Conservation (phyloP, 2,113 vertebrate species). For the Suricata suricatta region DNA sequence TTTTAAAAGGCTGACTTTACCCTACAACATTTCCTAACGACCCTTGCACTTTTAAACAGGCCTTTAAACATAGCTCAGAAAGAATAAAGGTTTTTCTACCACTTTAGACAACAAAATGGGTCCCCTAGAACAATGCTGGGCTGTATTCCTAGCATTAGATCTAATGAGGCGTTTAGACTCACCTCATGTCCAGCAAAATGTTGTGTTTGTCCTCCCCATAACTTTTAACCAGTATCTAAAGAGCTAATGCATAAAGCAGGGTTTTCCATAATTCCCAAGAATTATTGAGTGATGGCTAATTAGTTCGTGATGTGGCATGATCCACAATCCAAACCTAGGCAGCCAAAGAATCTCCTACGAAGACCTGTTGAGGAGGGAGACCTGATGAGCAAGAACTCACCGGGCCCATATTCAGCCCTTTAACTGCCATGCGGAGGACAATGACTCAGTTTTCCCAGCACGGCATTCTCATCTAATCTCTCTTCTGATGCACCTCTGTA, state of each 20-base stretch:
- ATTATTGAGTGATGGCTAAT: background rate
- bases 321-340: background rate
- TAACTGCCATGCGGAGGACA: background rate
- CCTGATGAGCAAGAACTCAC: background rate
- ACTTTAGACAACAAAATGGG: background rate
- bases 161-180: conserved; percentile 3
- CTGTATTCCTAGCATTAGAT: background rate
- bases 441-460: background rate
- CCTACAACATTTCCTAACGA: background rate
- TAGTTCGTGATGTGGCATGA: background rate
- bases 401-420: background rate
- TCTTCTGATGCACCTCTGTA: background rate
- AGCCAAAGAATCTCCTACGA: background rate
- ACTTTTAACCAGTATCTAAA: background rate
- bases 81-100: conserved; percentile 19
- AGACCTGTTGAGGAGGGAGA: background rate
- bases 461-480: background rate
- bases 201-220: background rate
- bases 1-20: background rate
- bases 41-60: background rate
- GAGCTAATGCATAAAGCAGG: background rate
- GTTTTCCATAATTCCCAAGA: background rate
- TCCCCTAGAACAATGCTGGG: background rate
- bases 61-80: conserved; percentile 14
- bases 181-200: background rate